A percentile compares a stretch with the other conserved stretches of the same genome.
phyloP scores from a whole-genome alignment of 2,888 invertebrate species.

The Griposia aprilina region DNA sequence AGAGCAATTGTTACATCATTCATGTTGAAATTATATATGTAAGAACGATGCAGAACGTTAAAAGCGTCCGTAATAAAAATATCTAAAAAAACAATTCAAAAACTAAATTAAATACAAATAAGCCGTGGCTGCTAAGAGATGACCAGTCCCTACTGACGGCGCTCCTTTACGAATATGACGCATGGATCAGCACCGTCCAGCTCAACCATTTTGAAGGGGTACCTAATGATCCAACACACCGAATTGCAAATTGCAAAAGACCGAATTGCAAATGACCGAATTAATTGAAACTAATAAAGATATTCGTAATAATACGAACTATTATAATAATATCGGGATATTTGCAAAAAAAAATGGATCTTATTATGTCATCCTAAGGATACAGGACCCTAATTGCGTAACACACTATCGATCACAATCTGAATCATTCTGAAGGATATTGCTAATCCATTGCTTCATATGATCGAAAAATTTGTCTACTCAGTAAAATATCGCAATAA shows the following conservation, averaged over 20 bases:
- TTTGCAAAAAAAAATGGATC: not conserved
- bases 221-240: not conserved
- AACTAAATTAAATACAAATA: not conserved
- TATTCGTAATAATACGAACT: not conserved
- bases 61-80: not conserved
- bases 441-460: too few species aligned
- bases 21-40: constrained; percentile 1
- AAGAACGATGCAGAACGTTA: not conserved
- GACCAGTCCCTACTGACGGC: not conserved
- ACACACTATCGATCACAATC: too few species aligned
- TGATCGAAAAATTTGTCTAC: too few species aligned
- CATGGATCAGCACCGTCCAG: not conserved
- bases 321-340: not conserved
- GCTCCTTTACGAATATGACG: not conserved
- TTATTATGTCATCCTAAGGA: not conserved
- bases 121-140: not conserved
- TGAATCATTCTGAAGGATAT: too few species aligned
- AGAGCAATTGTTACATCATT: not conserved
- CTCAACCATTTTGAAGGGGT: not conserved
- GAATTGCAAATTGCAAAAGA: not conserved
- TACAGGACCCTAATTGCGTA: not conserved
- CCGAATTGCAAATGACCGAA: not conserved
- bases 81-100: not conserved
- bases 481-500: too few species aligned
- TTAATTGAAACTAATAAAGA: not conserved